Evolutionary conservation across 2,888 invertebrate genomes (phyloP), one percentile per base, ranked within the genome.

Genomic region (Yponomeuta malinellus): DNA sequence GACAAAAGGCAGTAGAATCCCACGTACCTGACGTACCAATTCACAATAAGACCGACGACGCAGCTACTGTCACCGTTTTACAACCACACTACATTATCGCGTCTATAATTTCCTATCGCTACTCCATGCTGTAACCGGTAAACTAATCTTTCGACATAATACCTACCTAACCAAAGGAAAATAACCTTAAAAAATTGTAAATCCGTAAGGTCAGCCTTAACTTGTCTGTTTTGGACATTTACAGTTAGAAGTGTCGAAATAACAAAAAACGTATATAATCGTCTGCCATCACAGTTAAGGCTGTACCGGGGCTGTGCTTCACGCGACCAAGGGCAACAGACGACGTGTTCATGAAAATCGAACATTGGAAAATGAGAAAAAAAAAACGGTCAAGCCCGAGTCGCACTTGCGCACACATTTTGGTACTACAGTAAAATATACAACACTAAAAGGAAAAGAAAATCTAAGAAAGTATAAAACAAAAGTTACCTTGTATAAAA

Each of bases 1-100:
- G 10, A 65, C n/a, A 29, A 65, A 65, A 65, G 52, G 52, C 52
- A 59, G 33, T 31, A 31, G 23, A 65, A 29, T 65, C 65, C 65
- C 31, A 65, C 65, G 65, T 29, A 65, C 23, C 29, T 31, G 43
- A 8, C 43, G 43, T 8, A 43, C 31, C 65, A 29, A 65, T 15
- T 4, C 15, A 59, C 52, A 59, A 59, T 59, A 59, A 59, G 52
- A 12, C 52, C 10, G 10, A 12, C 15, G 52, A 52, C 52, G 52
- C 52, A 52, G 52, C 52, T 52, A 52, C 52, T 52, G 52, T 52
- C 52, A 12, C 52, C 52, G 52, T 15, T 15, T 59, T 43, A 43
- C 43, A 43, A 43, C 43, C 43, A 43, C 43, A 43, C 43, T 59
- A 59, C 52, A 15, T 15, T 15, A 15, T 59, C 52, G 15, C 15